Evolutionary conservation across 2,888 invertebrate species (phyloP).

Genomic region (Fragum sueziense): DNA sequence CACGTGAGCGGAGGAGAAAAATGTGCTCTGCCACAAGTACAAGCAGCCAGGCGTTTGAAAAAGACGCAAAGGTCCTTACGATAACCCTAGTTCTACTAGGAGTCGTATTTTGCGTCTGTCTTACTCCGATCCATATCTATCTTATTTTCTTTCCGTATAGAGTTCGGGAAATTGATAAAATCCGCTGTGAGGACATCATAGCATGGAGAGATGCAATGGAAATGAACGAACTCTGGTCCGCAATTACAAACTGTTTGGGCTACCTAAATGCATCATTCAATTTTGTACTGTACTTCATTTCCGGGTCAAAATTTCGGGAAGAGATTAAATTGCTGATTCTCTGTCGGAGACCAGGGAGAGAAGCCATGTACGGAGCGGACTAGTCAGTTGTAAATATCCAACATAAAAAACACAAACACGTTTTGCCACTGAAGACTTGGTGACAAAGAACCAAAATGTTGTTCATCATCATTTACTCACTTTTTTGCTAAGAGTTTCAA

Average conservation of each 20-base stretch:
- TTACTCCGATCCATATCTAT: conserved; percentile 39
- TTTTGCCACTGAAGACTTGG: no score
- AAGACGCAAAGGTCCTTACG: conserved; percentile 20
- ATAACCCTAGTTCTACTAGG: conserved; percentile 35
- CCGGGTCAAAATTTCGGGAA: conserved; percentile 64
- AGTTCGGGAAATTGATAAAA: conserved; percentile 6
- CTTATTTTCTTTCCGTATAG: conserved; percentile 39
- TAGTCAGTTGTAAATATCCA: background rate
- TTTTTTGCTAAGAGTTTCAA: no score
- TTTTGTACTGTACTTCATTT: no score
- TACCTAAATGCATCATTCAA: conserved; percentile 72
- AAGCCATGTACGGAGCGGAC: conserved; percentile 40
- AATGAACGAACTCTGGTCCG: conserved; percentile 46
- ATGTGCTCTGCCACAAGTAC: conserved; percentile 14
- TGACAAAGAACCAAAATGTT: no score
- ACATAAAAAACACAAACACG: no score
- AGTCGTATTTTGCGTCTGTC: conserved; percentile 41
- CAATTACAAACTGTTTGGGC: conserved; percentile 60
- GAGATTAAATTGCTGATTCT: conserved; percentile 59
- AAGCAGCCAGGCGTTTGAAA: background rate
- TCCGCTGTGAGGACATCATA: conserved; percentile 23
- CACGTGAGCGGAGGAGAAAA: background rate
- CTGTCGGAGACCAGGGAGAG: conserved; percentile 23
- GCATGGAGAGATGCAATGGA: conserved; percentile 25
- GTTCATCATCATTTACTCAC: no score